Conservation (phyloP, 2,888 invertebrate genomes). For the Andricus quercusramuli region DNA sequence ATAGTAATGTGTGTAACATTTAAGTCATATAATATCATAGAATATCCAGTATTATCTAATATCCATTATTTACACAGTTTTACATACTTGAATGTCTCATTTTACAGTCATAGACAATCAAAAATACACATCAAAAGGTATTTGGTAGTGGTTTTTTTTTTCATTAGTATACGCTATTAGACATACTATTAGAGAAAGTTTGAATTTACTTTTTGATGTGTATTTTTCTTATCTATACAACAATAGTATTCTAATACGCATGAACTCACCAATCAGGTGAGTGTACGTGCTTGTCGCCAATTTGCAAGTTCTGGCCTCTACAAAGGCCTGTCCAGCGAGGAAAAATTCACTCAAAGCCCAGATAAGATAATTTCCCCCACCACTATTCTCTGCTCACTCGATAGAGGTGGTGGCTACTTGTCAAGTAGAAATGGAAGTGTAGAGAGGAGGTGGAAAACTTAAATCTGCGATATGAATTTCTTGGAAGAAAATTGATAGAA, state of each 20-base stretch:
- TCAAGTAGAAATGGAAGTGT: no score
- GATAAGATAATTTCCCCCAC: no score
- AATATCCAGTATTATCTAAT: conserved; percentile 56
- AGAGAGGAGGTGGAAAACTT: no score
- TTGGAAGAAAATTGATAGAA: no score
- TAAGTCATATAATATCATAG: conserved; percentile 58
- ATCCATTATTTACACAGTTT: conserved; percentile 38
- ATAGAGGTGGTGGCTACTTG: no score
- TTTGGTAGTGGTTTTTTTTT: background rate
- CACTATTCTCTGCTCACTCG: no score
- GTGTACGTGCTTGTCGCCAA: background rate
- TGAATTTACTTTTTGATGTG: conserved; percentile 15
- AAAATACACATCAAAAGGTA: conserved; percentile 17
- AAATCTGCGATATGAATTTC: no score
- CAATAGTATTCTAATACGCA: conserved; percentile 16
- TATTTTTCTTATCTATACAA: conserved; percentile 9
- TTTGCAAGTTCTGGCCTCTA: background rate
- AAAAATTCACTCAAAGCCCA: no score
- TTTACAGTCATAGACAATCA: conserved; percentile 16
- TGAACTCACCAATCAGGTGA: background rate
- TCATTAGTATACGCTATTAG: background rate
- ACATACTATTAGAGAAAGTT: background rate
- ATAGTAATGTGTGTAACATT: conserved; percentile 70
- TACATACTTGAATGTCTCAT: conserved; percentile 19
- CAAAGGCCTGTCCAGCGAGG: background rate